A percentile compares a stretch with the other conserved stretches of the same genome.
phyloP scores from a whole-genome alignment of 2,888 invertebrate genomes.

The Orthosia gracilis region DNA sequence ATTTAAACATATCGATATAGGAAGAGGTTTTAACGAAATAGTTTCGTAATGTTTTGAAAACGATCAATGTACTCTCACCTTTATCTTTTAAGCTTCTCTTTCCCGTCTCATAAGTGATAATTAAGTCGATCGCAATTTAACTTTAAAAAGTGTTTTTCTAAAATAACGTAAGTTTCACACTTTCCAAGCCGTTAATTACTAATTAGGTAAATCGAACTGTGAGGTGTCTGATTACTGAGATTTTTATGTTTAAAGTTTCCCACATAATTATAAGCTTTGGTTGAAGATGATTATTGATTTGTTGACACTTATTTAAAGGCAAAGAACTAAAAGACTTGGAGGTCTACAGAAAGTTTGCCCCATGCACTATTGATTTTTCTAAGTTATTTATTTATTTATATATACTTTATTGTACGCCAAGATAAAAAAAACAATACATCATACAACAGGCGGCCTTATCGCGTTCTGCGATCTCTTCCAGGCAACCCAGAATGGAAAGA shows the following conservation, averaged over 20 bases:
- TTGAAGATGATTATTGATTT: slow-evolving; percentile 28
- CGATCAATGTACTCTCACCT: slow-evolving; percentile 31
- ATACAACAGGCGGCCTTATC: too few relatives aligned
- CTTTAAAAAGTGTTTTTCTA: slow-evolving; percentile 26
- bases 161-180: slow-evolving; percentile 48
- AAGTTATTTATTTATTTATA: too few relatives aligned
- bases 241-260: slow-evolving; percentile 26
- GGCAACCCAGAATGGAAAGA: too few relatives aligned
- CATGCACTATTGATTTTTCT: not conserved
- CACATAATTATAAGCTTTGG: not conserved
- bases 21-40: slow-evolving; percentile 22
- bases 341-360: too few relatives aligned
- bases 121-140: slow-evolving; percentile 34
- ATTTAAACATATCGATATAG: slow-evolving; percentile 37
- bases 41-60: slow-evolving; percentile 40
- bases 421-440: too few relatives aligned
- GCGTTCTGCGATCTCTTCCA: too few relatives aligned
- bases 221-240: slow-evolving; percentile 43
- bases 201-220: slow-evolving; percentile 53
- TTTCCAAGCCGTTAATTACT: slow-evolving; percentile 34
- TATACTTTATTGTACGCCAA: too few relatives aligned
- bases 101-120: slow-evolving; percentile 18
- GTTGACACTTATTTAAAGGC: slow-evolving; percentile 23
- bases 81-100: slow-evolving; percentile 29
- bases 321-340: not conserved